Conservation (phyloP, 2,113 vertebrate genomes). For the Calyptomena viridis region DNA sequence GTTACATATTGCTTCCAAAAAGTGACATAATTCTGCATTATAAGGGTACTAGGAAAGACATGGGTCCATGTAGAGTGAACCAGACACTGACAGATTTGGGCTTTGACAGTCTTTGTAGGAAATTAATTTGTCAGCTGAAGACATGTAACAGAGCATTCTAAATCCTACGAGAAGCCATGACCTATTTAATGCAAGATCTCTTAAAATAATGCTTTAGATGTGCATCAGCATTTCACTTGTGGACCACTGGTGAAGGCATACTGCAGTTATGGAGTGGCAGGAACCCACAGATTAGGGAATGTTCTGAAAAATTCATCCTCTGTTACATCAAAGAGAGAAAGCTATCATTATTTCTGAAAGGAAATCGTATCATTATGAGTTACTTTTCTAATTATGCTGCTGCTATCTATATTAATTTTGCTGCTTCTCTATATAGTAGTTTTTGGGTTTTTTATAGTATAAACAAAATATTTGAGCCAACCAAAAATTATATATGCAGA, state of each 20-base stretch:
- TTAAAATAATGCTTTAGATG: background rate
- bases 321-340: background rate
- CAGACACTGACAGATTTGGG: background rate
- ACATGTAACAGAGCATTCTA: background rate
- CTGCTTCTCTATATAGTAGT: background rate
- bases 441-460: background rate
- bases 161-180: background rate
- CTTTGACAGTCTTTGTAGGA: background rate
- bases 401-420: background rate
- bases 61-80: background rate
- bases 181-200: slow-evolving; percentile 5
- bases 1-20: background rate
- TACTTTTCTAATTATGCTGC: background rate
- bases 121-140: slow-evolving; percentile 39
- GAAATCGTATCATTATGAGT: background rate
- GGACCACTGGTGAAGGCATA: background rate
- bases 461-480: background rate
- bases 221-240: background rate
- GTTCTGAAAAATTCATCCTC: background rate
- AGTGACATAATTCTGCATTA: background rate
- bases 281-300: background rate
- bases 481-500: background rate
- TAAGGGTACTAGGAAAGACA: background rate
- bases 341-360: background rate
- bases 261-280: background rate